Evolutionary conservation across 2,888 invertebrate species (phyloP).

Genomic region (Melitaea athalia): DNA sequence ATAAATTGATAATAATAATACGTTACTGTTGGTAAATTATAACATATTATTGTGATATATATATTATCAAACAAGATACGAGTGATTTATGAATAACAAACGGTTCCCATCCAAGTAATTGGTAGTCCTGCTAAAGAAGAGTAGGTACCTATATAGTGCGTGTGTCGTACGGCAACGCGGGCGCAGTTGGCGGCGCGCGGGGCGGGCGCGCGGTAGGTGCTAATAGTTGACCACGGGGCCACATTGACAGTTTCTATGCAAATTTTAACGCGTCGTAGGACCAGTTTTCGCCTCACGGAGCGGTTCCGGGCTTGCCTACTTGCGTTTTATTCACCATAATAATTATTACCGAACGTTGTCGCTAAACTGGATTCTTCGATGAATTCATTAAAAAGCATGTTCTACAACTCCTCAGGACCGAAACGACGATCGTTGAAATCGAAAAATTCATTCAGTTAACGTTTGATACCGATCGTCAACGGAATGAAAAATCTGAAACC

Average conservation of each 20-base stretch:
- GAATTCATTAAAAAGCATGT: constrained; percentile 50
- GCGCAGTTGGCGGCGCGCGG: constrained; percentile 26
- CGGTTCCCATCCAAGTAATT: not conserved
- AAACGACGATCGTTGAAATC: constrained; percentile 31
- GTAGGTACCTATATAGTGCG: constrained; percentile 15
- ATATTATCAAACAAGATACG: not conserved
- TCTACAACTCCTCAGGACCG: constrained; percentile 35
- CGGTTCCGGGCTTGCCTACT: constrained; percentile 76
- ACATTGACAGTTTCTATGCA: constrained; percentile 81
- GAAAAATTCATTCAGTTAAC: constrained; percentile 29
- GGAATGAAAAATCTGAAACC: constrained; percentile 43
- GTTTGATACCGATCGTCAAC: constrained; percentile 20
- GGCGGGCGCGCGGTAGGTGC: constrained; percentile 59
- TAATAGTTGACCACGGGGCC: constrained; percentile 72
- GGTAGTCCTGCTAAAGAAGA: not conserved
- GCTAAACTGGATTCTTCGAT: constrained; percentile 61
- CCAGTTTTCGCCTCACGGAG: constrained; percentile 73
- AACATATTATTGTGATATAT: not conserved
- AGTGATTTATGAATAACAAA: too few relatives aligned
- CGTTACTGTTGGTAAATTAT: too few relatives aligned
- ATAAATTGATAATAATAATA: too few relatives aligned
- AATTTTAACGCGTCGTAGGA: constrained; percentile 77
- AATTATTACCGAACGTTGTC: constrained; percentile 58
- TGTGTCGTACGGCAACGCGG: constrained; percentile 31
- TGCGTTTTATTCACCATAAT: constrained; percentile 69